phyloP scores from a whole-genome alignment of 2,113 vertebrate genomes.

The Hydrolagus affinis region DNA sequence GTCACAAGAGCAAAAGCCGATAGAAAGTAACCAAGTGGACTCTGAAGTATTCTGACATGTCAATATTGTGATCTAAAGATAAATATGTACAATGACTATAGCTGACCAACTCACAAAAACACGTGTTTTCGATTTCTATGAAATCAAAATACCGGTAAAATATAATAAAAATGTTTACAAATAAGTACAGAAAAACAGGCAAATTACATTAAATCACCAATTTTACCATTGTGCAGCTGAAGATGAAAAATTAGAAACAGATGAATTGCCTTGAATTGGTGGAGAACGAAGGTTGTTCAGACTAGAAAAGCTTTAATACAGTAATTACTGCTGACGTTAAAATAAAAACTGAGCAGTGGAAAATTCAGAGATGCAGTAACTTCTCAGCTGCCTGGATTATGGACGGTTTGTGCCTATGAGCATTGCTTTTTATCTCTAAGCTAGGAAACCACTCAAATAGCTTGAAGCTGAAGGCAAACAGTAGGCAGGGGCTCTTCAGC shows the following conservation, averaged over 20 bases:
- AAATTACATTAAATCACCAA: constrained; percentile 17
- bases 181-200: background rate
- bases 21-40: background rate
- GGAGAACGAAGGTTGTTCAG: constrained; percentile 18
- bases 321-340: constrained; percentile 34
- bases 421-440: constrained; percentile 54
- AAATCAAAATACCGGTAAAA: background rate
- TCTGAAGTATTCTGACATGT: background rate
- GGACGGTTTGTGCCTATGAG: constrained; percentile 44
- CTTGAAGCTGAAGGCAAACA: constrained; percentile 62
- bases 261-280: constrained; percentile 34
- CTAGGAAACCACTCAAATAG: constrained; percentile 57
- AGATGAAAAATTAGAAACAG: constrained; percentile 36
- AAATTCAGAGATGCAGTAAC: constrained; percentile 43
- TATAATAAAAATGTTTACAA: background rate
- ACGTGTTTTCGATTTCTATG: too few relatives aligned
- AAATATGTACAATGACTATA: background rate
- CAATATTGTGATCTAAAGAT: background rate
- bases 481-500: constrained; percentile 69
- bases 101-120: background rate
- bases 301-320: constrained; percentile 40
- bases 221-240: constrained; percentile 38
- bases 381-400: constrained; percentile 44
- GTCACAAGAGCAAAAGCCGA: background rate
- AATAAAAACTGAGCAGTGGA: constrained; percentile 39